Evolutionary conservation across 1,140 invertebrate species (phyloP), one percentile per base, ranked within the genome.

Genomic region (Proctacanthus coquilletti): DNA sequence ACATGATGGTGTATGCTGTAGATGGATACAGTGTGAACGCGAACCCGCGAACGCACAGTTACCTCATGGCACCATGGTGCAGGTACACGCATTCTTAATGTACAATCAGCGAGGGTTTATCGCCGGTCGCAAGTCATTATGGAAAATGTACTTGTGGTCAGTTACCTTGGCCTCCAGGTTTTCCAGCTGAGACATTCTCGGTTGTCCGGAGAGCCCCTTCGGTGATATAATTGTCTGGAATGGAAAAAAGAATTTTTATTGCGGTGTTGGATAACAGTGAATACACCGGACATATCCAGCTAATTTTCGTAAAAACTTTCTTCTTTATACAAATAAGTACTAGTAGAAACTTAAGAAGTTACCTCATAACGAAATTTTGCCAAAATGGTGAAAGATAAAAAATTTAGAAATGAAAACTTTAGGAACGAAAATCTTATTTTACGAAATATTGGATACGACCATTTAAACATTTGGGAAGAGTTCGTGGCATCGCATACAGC

Each of bases 141-240:
- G 6, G 23, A 25, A n/a, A n/a, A n/a, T 25, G n/a, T 25, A 25
- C n/a, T 25, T 25, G 6, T 25, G n/a, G 23, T 6, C n/a, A 8
- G 6, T 71, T 65, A 83, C 80, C 72, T 81, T 83, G 35, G 78
- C 79, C 58, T 84, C 80, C 45, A 84, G 65, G 32, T 69, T 80
- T 60, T 84, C 78, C 44, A 84, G 61, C 47, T 76, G 74, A 5
- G 74, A 68, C 68, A 79, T 76, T 52, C 73, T 68, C 3, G 72
- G 71, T 49, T 66, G 46, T 36, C 50, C 48, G 8, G 50, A 38
- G 21, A 3, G n/a, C n/a, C 44, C 18, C 18, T 32, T 6, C 5
- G 34, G 21, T 23, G 36, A 35, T 20, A 41, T 18, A n/a, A 35
- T 34, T 15, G 34, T 41, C 40, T 41, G 21, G 10, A 41, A 41